Evolutionary conservation across 2,888 invertebrate genomes (phyloP), one percentile per base, ranked within the genome.

Genomic region (Carcina quercana): DNA sequence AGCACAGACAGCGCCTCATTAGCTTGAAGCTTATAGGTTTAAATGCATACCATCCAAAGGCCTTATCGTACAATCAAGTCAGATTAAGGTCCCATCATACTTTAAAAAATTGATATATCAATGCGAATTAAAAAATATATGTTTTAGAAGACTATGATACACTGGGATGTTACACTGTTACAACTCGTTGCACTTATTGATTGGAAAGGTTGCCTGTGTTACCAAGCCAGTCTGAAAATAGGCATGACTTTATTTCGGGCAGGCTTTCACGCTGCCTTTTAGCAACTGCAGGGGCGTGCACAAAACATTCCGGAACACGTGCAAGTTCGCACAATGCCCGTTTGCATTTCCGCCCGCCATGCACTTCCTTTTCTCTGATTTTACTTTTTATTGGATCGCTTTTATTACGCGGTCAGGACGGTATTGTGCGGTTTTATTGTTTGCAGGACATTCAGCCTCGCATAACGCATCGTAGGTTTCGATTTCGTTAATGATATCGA

Each of bases 331-430:
- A 82, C 79, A 83, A 83, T 73, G 62, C 59, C 64, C 74, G 74
- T 83, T 82, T 83, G 83, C 83, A 83, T 83, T 83, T 83, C 83
- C 83, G 82, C 62, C 67, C 75, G 71, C 59, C 73, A 63, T 82
- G 83, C 82, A 83, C 82, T 83, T 83, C 83, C 83, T 80, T 24
- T 70, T 66, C 73, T 69, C 61, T 47, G 62, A 66, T 76, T 80
- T 83, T 82, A 76, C 78, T 80, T 82, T 76, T 83, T 79, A 78
- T 79, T 82, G n/a, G n/a, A 74, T 82, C 78, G 76, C 28, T 35
- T 35, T 28, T n/a, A n/a, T 71, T 64, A 59, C 61, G 68, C 53
- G 72, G 69, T 62, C 70, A 72, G 76, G 70, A 62, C 67, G 59
- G 65, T 58, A 75, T 80, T 83, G 75, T 80, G 44, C 42, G 50